Base-by-base conservation (phyloP, 2,888 invertebrate species). In the Quadroppia sp. region DNA sequence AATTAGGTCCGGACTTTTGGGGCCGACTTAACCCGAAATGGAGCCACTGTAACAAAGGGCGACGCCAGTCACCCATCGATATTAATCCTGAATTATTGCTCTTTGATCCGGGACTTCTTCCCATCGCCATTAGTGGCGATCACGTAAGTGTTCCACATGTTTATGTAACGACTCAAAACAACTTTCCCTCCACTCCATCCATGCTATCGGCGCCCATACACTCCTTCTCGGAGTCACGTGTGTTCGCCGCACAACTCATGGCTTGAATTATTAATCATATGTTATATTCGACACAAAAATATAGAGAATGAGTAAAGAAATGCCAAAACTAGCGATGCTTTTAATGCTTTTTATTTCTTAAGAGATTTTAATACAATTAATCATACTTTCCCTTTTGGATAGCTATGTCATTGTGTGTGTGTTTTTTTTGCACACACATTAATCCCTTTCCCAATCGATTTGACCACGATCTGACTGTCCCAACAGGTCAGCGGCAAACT, bases 11-110 rank as follows among this genome's bases (percentile, higher is more conserved):
- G 74, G 92, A 92, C 76, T 96, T 95, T 85, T 98, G 97, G 97
- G 97, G 97, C 76, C 86, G 95, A 78, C 92, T 97, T 84, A 97
- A 97, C 85, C 94, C 94, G 67, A 94, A 96, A 83, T 98, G 98
- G 97, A 90, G 90, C 79, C 88, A 97, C 79, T 98, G 97, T 86
- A 92, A 92, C 86, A 94, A 94, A 82, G 98, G 98, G 76, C 88
- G 94, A 80, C 88, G 95, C 80, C 98, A 98, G 86, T 96, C 96
- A 48, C 98, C 98, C 30, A 92, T 98, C 81, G 94, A 98, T 86
- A 88, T 98, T 81, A 95, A 97, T 82, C 96, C 97, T 32, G 89
- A 89, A 82, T 90, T 91, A 81, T 87, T 98, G 78, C 89, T 98
- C 78, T 97, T 91, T 85, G 97, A 98, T 85, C 96, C 96, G 73